Percentiles rank a stretch among this genome's conserved stretches.
These are phyloP conservation scores for Caenorhabditis elegans DNA, from an alignment of 1,140 invertebrate genomes.

Conservation along the genomic window WBcel235 BX284604.4:1325001-1325500, in stretches of 20 bases:
- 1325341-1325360: neutral
- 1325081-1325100: neutral
- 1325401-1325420: conserved; percentile 5
- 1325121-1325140: neutral
- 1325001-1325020: conserved; percentile 24
- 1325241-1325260: neutral
- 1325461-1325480: neutral
- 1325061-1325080: neutral
- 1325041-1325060: conserved; percentile 26
- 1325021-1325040: conserved; percentile 35
- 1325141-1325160: neutral
- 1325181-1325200: neutral
- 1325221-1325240: neutral
- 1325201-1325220: conserved; percentile 13
- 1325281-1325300: neutral
- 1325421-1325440: conserved; percentile 3
- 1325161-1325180: neutral
- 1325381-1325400: neutral
- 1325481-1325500: neutral
- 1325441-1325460: neutral
- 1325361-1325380: neutral
- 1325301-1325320: neutral
- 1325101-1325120: neutral
- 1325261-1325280: neutral
- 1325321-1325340: neutral